Evolutionary conservation across 1,140 invertebrate genomes (phyloP).

Genomic region (Procambarus clarkii): DNA sequence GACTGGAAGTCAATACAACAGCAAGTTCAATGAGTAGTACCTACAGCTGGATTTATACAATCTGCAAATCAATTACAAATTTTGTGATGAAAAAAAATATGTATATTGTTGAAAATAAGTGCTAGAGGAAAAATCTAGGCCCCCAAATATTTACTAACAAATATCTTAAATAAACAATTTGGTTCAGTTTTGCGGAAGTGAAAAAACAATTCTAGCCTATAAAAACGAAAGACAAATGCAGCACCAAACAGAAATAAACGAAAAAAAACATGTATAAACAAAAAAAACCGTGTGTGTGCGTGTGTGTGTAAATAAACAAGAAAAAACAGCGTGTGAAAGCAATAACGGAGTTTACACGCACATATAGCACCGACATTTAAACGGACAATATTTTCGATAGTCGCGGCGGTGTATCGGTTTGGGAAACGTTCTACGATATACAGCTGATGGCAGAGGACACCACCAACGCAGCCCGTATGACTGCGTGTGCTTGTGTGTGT

Average conservation of each 20-base stretch:
- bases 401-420: conserved; percentile 46
- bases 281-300: no score
- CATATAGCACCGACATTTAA: conserved; percentile 60
- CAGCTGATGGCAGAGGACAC: neutral
- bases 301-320: conserved; percentile 52
- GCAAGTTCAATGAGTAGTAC: no score
- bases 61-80: no score
- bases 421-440: conserved; percentile 41
- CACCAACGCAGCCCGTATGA: neutral
- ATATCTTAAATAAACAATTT: conserved; percentile 24
- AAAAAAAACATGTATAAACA: no score
- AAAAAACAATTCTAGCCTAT: neutral
- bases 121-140: neutral
- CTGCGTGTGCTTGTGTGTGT: neutral
- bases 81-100: no score
- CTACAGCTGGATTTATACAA: no score
- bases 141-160: neutral
- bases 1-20: no score
- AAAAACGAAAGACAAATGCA: conserved; percentile 23
- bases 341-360: conserved; percentile 58
- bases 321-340: conserved; percentile 62
- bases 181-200: no score
- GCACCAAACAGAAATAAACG: no score
- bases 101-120: neutral
- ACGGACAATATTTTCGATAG: conserved; percentile 60